Base-by-base conservation (phyloP, 1,140 invertebrate genomes). In the Drosophila nikananu region DNA sequence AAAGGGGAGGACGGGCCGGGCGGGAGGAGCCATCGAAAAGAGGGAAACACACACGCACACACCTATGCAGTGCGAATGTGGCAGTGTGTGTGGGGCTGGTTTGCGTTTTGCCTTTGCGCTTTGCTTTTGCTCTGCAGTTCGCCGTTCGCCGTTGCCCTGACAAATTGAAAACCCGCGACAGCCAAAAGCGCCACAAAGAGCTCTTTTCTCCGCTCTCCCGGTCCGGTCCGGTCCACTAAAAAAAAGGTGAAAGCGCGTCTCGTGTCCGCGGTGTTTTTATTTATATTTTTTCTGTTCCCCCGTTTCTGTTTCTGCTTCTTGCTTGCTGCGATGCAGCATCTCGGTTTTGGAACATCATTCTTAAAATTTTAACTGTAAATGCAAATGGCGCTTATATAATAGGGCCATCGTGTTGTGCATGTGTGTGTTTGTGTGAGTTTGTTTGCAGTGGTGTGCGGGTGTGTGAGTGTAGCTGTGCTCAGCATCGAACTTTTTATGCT, bases 351-450 rank as follows among this genome's bases (percentile, higher is more conserved):
- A 63, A 63, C 30, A 66, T 21, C 63, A 63, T 66, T 66, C 63
- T 66, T 66, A 25, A 66, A 41, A 27, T 63, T 61, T 59, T 57
- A 42, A 58, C 61, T 74, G 79, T 70, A 67, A 81, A 77, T 66
- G 86, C 74, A 81, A 90, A 89, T 90, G 81, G 84, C 80, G 87
- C 86, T 90, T 90, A 90, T 90, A 90, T 90, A 90, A 90, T 79
- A 70, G 74, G 63, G 59, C 58, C 62, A 65, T 57, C 66, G 60
- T 49, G 55, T 42, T 52, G 55, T 66, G 60, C 67, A 42, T 64
- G 46, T 35, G 58, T 67, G 48, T 48, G 32, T 64, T 35, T 25
- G 32, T 73, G 52, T 80, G 30, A 13, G 35, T 48, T 21, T 59
- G 48, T 55, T 44, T 55, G 62, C 48, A 17, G 35, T 30, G 23